These are phyloP conservation scores for Thalpophila matura DNA, from an alignment of 2,888 invertebrate species.

Conservation along the genomic window DNA sequence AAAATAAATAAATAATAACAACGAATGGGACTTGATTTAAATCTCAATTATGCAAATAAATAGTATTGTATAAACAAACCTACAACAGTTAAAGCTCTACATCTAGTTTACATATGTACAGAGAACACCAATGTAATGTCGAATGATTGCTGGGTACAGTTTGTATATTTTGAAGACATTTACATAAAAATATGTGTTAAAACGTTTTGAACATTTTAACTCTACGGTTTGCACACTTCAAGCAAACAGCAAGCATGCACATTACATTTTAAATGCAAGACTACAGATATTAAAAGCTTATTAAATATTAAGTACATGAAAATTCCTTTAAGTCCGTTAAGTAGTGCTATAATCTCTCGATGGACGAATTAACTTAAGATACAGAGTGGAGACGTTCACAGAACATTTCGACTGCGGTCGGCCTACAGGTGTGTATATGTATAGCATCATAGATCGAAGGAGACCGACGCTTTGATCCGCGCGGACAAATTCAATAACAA, in stretches of 20 bases:
- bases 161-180: conserved; percentile 50
- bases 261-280: conserved; percentile 80
- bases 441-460: conserved; percentile 22
- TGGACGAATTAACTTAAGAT: conserved; percentile 80
- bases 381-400: conserved; percentile 55
- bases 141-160: conserved; percentile 55
- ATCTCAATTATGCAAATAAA: conserved; percentile 72
- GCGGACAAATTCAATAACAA: conserved; percentile 19
- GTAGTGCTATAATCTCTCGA: conserved; percentile 80
- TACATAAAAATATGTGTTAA: conserved; percentile 56
- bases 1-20: conserved; percentile 65
- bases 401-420: conserved; percentile 51
- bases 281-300: conserved; percentile 77
- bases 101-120: conserved; percentile 89
- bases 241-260: conserved; percentile 71
- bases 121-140: conserved; percentile 70
- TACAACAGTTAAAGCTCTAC: conserved; percentile 89
- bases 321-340: conserved; percentile 80
- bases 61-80: conserved; percentile 73
- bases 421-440: conserved; percentile 20
- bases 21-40: conserved; percentile 50
- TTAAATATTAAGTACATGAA: conserved; percentile 87
- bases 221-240: conserved; percentile 45
- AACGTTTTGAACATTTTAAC: conserved; percentile 61
- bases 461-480: conserved; percentile 1